Evolutionary conservation across 2,113 vertebrate genomes (phyloP), one percentile per base, ranked within the genome.

Genomic region (Poeciliopsis occidentalis): DNA sequence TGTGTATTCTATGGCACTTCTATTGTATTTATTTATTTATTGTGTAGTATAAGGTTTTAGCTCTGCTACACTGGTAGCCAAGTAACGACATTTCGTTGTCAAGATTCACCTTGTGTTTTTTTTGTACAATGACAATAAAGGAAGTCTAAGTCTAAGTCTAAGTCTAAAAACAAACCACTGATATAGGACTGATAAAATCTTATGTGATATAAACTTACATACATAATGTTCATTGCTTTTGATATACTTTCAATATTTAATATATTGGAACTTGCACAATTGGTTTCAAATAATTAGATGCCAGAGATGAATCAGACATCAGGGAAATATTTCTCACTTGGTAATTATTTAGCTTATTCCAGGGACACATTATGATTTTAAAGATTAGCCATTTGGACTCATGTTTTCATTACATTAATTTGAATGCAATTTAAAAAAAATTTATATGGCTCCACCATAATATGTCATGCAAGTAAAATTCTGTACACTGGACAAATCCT

Each of bases 401-500:
- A 80, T 75, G 19, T 82, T 86, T 79, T 11, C 72, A 62, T 63
- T 41, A 47, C 19, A 81, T 83, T 67, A 4, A 47, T 63, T 29
- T 63, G 29, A 69, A 71, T 64, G 71, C 15, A 47, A 47, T 47
- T 47, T 66, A 75, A 60, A 60, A 76, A 76, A 37, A 67, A 29
- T 68, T 29, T 57, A 65, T 76, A 73, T 75, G 27, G 29, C 69
- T 64, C 62, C 30, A 7, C 31, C 31, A 73, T 65, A 41, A 77
- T 83, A 65, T 72, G 73, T 89, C 41, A 63, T 73, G 61, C 34
- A 51, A 73, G 80, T 79, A 78, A 24, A 74, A 83, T 44, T 71
- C 65, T 60, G 47, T 62, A 39, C 73, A 71, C 67, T 85, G 79
- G 82, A 89, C 83, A 86, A 85, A 79, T 67, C 68, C 61, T 88